Evolutionary conservation across 2,888 invertebrate species (phyloP).

Genomic region (Dryadula phaetusa): DNA sequence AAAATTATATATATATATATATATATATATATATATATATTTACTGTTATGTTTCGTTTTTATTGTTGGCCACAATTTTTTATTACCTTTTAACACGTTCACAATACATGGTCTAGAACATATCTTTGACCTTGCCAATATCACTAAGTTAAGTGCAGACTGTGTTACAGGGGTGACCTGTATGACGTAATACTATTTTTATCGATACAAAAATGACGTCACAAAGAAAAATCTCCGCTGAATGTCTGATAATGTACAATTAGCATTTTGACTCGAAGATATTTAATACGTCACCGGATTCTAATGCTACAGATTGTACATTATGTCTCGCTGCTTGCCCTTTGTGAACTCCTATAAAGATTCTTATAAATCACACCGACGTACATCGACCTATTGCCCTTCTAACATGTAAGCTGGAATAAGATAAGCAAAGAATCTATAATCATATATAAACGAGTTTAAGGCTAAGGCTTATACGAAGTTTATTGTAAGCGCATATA

Average conservation of each 20-base stretch:
- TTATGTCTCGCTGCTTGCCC: neutral
- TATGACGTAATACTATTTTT: neutral
- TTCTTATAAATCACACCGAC: neutral
- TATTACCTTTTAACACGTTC: no score
- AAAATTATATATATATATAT: no score
- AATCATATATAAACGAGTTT: neutral
- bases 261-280: neutral
- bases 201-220: neutral
- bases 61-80: no score
- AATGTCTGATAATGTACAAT: neutral
- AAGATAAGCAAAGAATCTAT: neutral
- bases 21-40: no score
- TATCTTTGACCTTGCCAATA: neutral
- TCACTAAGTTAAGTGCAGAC: neutral
- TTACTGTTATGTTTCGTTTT: no score
- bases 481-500: neutral
- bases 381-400: neutral
- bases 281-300: neutral
- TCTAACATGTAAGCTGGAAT: neutral
- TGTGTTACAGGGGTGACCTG: neutral
- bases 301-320: neutral
- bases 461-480: neutral
- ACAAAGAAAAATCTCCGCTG: neutral
- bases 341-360: neutral
- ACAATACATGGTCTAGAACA: neutral